These are phyloP conservation scores for Illadopsis cleaveri DNA, from an alignment of 2,113 vertebrate genomes.

Conservation along the genomic window DNA sequence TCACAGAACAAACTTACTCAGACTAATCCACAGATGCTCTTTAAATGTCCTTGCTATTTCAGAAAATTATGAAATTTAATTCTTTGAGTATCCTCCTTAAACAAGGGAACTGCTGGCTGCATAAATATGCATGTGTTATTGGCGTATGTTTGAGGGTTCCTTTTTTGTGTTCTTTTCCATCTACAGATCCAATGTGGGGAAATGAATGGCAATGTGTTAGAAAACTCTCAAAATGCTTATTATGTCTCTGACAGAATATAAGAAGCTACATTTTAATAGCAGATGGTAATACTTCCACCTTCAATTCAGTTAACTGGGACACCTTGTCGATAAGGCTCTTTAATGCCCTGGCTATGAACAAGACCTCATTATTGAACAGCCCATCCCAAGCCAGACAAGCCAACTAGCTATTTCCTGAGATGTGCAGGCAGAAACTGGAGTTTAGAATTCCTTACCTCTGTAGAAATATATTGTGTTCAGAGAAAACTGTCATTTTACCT, in stretches of 20 bases:
- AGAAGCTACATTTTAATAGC: not conserved
- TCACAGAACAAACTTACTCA: constrained; percentile 31
- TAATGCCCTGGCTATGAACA: not conserved
- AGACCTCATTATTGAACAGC: not conserved
- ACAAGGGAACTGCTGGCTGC: constrained; percentile 11
- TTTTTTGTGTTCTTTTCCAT: constrained; percentile 6
- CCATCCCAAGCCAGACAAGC: not conserved
- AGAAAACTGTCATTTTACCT: not conserved
- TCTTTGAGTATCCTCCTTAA: not conserved
- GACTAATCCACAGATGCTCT: constrained; percentile 42
- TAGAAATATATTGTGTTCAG: not conserved
- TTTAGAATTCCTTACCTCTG: not conserved
- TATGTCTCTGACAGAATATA: not conserved
- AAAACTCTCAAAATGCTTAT: constrained; percentile 1
- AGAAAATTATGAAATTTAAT: constrained; percentile 11
- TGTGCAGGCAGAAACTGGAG: not conserved
- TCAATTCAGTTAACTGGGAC: not conserved
- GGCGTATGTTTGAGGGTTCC: not conserved
- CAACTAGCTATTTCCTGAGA: not conserved
- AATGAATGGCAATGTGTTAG: not conserved
- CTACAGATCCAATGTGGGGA: not conserved
- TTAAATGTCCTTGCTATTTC: not conserved
- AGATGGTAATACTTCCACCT: not conserved
- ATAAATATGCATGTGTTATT: not conserved
- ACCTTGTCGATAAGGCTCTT: not conserved